Base-by-base conservation (phyloP, 2,888 invertebrate genomes). In the Thereva unica region DNA sequence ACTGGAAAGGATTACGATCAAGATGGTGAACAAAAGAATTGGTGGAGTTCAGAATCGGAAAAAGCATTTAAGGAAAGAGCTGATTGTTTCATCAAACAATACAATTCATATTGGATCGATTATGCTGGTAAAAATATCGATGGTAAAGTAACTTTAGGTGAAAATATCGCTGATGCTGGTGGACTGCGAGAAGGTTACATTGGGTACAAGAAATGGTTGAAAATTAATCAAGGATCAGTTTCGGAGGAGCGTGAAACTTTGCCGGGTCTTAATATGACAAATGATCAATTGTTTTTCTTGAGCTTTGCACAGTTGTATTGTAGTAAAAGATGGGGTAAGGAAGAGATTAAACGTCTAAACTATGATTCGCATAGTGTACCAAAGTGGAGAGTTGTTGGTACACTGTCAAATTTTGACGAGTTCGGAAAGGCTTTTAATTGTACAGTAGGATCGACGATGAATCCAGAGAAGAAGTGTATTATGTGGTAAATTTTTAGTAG, bases 141-240 rank as follows among this genome's bases (percentile, higher is more conserved):
- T 6, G 61, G 50, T 12, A 23, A 7, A n/a, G 69, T 41, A 68
- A 61, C 50, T 6, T 12, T 61, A 35, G 12, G 69, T 4, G 73
- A 73, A 64, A 74, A 73, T 61, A 72, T 73, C 44, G 72, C 73
- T 10, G 74, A 74, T 59, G 71, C 72, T 57, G 72, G 73, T n/a
- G 74, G 73, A 1, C 45, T 74, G 12, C 71, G 71, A 4, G 71
- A 71, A 49, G 71, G 72, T 0, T 74, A 71, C 41, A 67, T 64
- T 3, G 71, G 71, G 3, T 74, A 73, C 59, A 67, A 61, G 3
- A 72, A 69, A n/a, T 74, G 72, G 73, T 66, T 70, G 47, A n/a
- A 41, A 40, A 6, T 50, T 8, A 66, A 67, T 12, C 12, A 42
- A 41, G 55, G 8, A 2, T 47, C 59, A 34, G 69, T 68, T 42